phyloP scores from a whole-genome alignment of 1,140 invertebrate genomes.

The Caenorhabditis brenneri region DNA sequence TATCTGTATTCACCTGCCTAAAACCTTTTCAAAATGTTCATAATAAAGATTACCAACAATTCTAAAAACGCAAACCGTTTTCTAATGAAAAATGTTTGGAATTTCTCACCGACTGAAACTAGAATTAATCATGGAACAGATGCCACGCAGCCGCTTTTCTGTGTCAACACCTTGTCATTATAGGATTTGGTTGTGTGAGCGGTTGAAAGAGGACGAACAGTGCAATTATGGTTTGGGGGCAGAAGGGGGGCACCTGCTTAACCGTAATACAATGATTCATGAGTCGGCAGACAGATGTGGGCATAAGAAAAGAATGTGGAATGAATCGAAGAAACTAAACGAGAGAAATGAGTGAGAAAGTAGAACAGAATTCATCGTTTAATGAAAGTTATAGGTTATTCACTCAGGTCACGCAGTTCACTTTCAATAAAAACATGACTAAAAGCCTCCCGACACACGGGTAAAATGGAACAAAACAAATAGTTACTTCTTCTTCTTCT shows the following conservation, averaged over 20 bases:
- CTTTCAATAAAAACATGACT: neutral
- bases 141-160: neutral
- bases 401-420: neutral
- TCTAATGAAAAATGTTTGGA: no score
- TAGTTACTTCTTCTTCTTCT: neutral
- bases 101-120: no score
- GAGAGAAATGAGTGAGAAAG: neutral
- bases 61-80: no score
- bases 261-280: conserved; percentile 28
- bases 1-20: no score
- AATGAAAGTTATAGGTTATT: conserved; percentile 22
- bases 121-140: neutral
- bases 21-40: no score
- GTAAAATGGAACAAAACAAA: neutral
- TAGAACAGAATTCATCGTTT: conserved; percentile 5
- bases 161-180: conserved; percentile 22
- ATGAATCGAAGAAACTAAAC: neutral
- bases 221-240: conserved; percentile 26
- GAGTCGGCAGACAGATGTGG: neutral
- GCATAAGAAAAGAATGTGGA: neutral
- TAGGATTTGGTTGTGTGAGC: conserved; percentile 1
- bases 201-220: neutral
- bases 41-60: no score
- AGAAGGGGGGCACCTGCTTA: conserved; percentile 9
- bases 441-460: neutral